phyloP scores from a whole-genome alignment of 2,113 vertebrate species.

The Eurypyga helias region DNA sequence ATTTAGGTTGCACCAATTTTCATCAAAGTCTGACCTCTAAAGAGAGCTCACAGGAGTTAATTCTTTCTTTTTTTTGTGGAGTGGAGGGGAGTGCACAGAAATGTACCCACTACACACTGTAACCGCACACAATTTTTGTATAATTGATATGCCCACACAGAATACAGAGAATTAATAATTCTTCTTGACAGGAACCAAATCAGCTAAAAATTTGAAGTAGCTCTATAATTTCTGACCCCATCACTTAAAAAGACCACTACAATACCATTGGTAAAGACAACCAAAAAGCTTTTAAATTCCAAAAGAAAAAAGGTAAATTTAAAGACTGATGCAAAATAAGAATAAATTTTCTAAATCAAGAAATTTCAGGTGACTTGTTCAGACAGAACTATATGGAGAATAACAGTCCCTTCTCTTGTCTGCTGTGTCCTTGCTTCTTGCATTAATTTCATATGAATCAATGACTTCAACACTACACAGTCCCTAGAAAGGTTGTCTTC shows the following conservation, averaged over 20 bases:
- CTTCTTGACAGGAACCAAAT: neutral
- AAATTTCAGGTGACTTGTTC: neutral
- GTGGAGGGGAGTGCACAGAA: neutral
- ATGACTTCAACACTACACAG: neutral
- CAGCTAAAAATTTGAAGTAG: neutral
- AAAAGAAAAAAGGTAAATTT: neutral
- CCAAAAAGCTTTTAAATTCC: neutral
- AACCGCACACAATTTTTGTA: neutral
- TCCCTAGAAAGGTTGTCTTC: neutral
- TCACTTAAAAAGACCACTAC: neutral
- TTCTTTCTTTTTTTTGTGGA: neutral
- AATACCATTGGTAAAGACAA: neutral
- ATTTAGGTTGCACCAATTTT: neutral
- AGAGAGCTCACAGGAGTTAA: neutral
- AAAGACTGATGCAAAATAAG: neutral
- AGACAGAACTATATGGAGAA: neutral
- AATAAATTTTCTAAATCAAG: neutral
- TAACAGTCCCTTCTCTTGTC: neutral
- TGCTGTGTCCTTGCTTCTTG: neutral
- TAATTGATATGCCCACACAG: neutral
- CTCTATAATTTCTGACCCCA: neutral
- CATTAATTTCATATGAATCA: neutral
- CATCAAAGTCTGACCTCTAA: neutral
- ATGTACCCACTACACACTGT: neutral
- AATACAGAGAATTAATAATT: neutral